These are phyloP conservation scores for Coreius guichenoti DNA, from an alignment of 2,797 vertebrate species.

Conservation along the genomic window DNA sequence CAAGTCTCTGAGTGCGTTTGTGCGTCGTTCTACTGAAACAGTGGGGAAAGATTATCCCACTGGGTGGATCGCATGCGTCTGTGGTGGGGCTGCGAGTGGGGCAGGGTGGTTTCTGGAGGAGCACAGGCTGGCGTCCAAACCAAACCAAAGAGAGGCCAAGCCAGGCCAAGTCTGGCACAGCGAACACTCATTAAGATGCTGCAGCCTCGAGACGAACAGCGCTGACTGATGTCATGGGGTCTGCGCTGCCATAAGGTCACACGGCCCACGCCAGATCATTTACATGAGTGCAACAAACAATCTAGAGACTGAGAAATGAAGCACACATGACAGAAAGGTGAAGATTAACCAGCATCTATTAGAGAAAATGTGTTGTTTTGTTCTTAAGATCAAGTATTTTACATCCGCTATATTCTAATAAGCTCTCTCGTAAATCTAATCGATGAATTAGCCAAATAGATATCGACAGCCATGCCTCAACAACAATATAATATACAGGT, in stretches of 20 bases:
- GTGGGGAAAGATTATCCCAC: constrained; percentile 49
- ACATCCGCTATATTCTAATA: constrained; percentile 37
- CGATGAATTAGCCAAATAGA: constrained; percentile 55
- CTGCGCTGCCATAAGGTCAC: constrained; percentile 62
- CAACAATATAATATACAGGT: constrained; percentile 51
- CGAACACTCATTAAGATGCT: constrained; percentile 58
- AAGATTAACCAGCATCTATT: constrained; percentile 39
- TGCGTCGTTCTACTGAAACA: constrained; percentile 40
- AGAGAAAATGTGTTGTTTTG: constrained; percentile 16
- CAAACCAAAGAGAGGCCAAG: constrained; percentile 47
- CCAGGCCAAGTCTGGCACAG: constrained; percentile 57
- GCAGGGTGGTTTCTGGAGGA: constrained; percentile 47
- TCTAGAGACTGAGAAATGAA: constrained; percentile 48
- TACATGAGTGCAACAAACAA: constrained; percentile 59
- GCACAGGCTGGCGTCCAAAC: constrained; percentile 51
- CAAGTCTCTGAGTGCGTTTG: constrained; percentile 27
- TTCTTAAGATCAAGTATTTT: constrained; percentile 13
- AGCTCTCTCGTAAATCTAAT: constrained; percentile 49
- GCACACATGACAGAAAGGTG: constrained; percentile 55
- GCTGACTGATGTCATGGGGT: constrained; percentile 65
- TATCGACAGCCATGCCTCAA: constrained; percentile 55
- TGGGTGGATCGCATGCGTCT: constrained; percentile 37
- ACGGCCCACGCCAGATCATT: constrained; percentile 57
- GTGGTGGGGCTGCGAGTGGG: constrained; percentile 24
- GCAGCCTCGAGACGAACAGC: constrained; percentile 71